phyloP scores from a whole-genome alignment of 2,113 vertebrate species.

The Cryptotis parvus region DNA sequence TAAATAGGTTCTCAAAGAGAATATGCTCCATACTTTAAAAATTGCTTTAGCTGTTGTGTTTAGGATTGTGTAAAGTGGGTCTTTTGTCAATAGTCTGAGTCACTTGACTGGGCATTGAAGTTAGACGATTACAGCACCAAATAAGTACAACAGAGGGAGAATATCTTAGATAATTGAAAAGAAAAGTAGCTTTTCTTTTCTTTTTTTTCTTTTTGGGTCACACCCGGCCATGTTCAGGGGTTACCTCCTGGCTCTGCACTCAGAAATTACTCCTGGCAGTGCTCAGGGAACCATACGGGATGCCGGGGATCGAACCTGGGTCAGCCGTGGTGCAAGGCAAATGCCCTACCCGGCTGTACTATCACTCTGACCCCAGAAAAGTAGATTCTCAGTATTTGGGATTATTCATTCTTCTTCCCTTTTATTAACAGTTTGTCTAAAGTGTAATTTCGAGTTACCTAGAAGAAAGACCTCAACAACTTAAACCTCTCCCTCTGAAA shows the following conservation, averaged over 20 bases:
- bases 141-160: not conserved
- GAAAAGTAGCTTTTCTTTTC: slow-evolving; percentile 1
- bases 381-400: slow-evolving; percentile 15
- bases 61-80: not conserved
- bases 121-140: not conserved
- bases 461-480: not conserved
- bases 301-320: too few species aligned
- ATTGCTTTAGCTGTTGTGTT: not conserved
- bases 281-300: too few species aligned
- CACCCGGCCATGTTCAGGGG: too few species aligned
- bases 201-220: too few species aligned
- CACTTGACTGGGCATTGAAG: slow-evolving; percentile 12
- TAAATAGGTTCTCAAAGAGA: not conserved
- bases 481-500: not conserved
- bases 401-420: not conserved
- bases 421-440: slow-evolving; percentile 14
- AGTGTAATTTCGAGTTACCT: not conserved
- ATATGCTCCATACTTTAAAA: not conserved
- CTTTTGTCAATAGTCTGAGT: slow-evolving; percentile 10
- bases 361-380: too few species aligned
- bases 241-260: too few species aligned
- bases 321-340: too few species aligned
- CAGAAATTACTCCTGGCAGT: too few species aligned
- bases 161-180: not conserved
- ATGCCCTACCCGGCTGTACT: too few species aligned